Conservation (phyloP, 2,797 vertebrate species). For the Moxostoma hubbsi region DNA sequence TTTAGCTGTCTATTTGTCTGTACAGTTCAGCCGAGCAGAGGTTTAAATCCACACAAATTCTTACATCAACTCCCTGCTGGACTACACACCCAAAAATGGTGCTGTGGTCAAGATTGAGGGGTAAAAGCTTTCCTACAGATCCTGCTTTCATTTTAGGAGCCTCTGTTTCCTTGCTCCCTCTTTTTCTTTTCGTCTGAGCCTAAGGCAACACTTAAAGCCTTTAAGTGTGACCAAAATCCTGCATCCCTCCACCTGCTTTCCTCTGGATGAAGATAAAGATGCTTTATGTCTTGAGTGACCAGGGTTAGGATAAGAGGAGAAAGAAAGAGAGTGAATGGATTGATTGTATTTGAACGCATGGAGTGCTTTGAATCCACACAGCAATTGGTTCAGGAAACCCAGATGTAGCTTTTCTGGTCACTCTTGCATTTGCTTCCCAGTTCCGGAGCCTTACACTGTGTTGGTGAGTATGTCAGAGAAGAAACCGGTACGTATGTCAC, state of each 20-base stretch:
- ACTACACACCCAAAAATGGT: not conserved
- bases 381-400: conserved; percentile 68
- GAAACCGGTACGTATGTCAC: not conserved
- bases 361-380: conserved; percentile 77
- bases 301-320: conserved; percentile 72
- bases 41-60: conserved; percentile 1
- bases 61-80: not conserved
- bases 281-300: conserved; percentile 72
- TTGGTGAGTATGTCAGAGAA: not conserved
- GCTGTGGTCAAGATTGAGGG: conserved; percentile 13
- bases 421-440: conserved; percentile 45
- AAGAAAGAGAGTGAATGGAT: conserved; percentile 58
- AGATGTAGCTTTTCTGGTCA: conserved; percentile 65
- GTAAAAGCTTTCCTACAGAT: conserved; percentile 15
- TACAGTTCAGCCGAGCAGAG: not conserved
- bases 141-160: not conserved
- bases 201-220: conserved; percentile 73
- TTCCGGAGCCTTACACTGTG: conserved; percentile 9
- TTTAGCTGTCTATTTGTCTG: conserved; percentile 29
- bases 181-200: conserved; percentile 56
- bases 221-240: conserved; percentile 68
- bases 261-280: conserved; percentile 74
- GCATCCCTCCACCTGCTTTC: conserved; percentile 42
- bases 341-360: conserved; percentile 76
- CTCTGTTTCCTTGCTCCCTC: not conserved